Base-by-base conservation (phyloP, 2,888 invertebrate species). In the Isotomurus palustris region DNA sequence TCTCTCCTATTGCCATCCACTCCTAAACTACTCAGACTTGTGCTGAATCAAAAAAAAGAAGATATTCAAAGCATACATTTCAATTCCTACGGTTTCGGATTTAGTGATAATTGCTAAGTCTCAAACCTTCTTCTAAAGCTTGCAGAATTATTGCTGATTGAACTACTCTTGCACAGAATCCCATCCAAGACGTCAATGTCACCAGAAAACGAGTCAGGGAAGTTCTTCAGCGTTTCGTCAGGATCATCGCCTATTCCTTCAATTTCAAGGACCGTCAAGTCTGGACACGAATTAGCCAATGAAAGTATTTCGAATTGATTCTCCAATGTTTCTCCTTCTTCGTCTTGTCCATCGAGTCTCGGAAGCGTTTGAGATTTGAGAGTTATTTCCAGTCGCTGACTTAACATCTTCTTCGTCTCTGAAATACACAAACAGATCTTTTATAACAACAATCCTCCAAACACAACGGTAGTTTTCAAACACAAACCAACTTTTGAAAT, bases 271-370 rank as follows among this genome's bases (percentile, higher is more conserved):
- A 66, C 59, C 8, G 68, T 66, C 21, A 71, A 52, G 56, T 71
- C 71, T 28, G 71, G 71, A 49, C 71, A 71, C 29, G 70, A 71
- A 56, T 67, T 69, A 27, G 68, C 66, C 29, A 67, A 60, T 17
- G 67, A 64, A 10, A 69, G 40, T 49, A 71, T 61, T 29, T 71
- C 71, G 56, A 68, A 71, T 28, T 67, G 66, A 3, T 55, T 56
- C 22, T 62, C 57, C 40, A 68, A 32, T 24, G 58, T 61, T 21
- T 68, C 68, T 10, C 66, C 64, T 22, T 70, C 70, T 40, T 68
- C 68, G 63, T 71, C 71, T 29, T 69, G 68, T 32, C 71, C 71
- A 36, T 71, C 71, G 5, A 71, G 55, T 49, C 63, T 64, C n/a
- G 71, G 68, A 40, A 69, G 53, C 1, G 67, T 68, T 54, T 68